Evolutionary conservation across 53 echinoderm and acorn worm species (phyloP).

Genomic region (Luidia sarsii): DNA sequence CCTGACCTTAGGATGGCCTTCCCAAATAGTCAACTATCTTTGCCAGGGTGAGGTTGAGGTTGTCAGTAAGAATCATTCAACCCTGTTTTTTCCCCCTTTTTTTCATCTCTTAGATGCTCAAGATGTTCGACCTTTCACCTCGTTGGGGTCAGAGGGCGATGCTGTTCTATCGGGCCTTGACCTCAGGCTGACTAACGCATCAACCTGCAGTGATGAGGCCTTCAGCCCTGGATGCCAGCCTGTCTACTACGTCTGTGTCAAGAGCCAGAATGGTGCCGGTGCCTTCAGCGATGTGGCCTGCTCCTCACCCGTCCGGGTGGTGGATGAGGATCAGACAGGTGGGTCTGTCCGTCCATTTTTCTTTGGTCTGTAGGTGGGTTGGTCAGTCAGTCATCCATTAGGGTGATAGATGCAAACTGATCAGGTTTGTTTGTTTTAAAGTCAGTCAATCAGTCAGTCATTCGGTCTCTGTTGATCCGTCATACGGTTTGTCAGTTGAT

Average conservation of each 20-base stretch:
- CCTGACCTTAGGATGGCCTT: too few species aligned
- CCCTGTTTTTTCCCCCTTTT: too few species aligned
- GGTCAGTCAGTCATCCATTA: too few species aligned
- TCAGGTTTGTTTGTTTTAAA: too few species aligned
- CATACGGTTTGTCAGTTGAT: too few species aligned
- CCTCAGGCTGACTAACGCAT: constrained; percentile 36
- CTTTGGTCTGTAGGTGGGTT: too few species aligned
- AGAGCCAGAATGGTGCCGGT: constrained; percentile 63
- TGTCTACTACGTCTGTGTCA: constrained; percentile 66
- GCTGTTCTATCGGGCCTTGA: constrained; percentile 19
- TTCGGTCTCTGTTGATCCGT: too few species aligned
- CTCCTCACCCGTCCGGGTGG: constrained; percentile 62
- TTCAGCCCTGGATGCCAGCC: constrained; percentile 24
- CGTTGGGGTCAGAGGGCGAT: constrained; percentile 16
- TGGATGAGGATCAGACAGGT: constrained; percentile 59
- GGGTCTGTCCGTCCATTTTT: background rate
- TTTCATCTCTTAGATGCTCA: constrained; percentile 6
- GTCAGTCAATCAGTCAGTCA: too few species aligned
- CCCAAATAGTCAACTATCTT: too few species aligned
- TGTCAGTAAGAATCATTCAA: too few species aligned
- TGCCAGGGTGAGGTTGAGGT: too few species aligned
- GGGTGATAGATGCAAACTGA: too few species aligned
- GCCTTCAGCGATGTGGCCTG: constrained; percentile 45
- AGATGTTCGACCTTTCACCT: constrained; percentile 34
- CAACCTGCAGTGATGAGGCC: constrained; percentile 34